Base-by-base conservation (phyloP, 2,797 vertebrate genomes). In the Peromyscus melanophrys region DNA sequence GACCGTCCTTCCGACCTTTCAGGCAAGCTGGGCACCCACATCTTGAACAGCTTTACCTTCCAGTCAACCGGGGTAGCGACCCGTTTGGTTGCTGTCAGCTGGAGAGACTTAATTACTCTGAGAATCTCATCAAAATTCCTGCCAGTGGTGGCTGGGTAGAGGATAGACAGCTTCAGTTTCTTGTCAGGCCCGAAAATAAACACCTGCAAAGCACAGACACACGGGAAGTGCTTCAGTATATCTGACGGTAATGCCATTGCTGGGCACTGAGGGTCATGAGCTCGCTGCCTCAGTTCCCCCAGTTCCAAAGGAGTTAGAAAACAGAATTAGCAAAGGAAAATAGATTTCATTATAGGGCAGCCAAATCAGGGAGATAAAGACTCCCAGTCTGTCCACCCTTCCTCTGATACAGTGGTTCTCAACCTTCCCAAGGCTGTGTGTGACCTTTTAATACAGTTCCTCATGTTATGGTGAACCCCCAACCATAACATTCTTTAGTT, bases 121-220 rank as follows among this genome's bases (percentile, higher is more conserved):
- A 99, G 99, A 93, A 99, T 98, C 98, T 99, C 99, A 57, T 99
- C 99, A 12, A 99, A 99, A 98, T 99, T 99, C 96, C 99, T 99
- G 57, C 99, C 99, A 0, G 99, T 99, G 92, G 99, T 99, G 87
- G 99, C 99, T 6, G 99, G 99, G 97, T 99, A 99, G 76, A 99
- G 99, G 98, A 99, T 99, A 34, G 99, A 99, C 90, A 99, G 99
- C 98, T 99, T 99, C 98, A 99, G 96, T 98, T 99, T 99, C 99
- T 99, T 99, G 98, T 99, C 99, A 0, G 99, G 99, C 43, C 99
- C 99, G 84, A 99, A 99, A 96, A 99, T 21, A 73, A 99, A 99
- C 59, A 99, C 99, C 99, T 99, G 94, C 4, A 96, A 78, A 90
- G 46, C 91, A 95, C 4, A 95, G 92, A 81, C 73, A 29, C 8